A percentile compares a stretch with the other conserved stretches of the same genome.
phyloP scores from a whole-genome alignment of 2,888 invertebrate species.

The Noctua janthe region DNA sequence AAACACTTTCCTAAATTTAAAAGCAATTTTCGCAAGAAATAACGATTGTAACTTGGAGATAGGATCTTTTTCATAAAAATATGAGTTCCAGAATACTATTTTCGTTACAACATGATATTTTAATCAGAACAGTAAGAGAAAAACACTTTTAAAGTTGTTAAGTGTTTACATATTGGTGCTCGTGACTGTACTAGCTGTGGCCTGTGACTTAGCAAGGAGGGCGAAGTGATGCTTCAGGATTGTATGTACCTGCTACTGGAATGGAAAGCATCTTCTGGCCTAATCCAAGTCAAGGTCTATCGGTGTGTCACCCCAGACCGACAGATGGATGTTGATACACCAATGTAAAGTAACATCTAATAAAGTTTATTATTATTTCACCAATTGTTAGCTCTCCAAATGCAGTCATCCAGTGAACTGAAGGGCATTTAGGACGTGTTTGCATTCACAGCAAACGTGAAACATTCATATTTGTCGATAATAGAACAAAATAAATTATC shows the following conservation, averaged over 20 bases:
- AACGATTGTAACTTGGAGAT: too few species aligned
- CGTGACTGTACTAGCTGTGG: background rate
- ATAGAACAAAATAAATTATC: conserved; percentile 4
- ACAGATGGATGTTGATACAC: background rate
- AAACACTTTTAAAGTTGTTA: too few species aligned
- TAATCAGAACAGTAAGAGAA: too few species aligned
- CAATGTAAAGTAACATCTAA: background rate
- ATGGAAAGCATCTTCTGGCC: background rate
- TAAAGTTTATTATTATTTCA: background rate
- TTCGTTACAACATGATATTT: too few species aligned
- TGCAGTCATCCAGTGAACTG: background rate
- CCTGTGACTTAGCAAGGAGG: background rate
- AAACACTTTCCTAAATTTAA: too few species aligned
- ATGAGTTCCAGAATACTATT: too few species aligned
- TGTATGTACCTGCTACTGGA: background rate
- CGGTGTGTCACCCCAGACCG: background rate
- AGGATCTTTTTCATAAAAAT: too few species aligned
- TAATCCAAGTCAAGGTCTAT: background rate
- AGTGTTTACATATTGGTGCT: too few species aligned
- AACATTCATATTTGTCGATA: background rate
- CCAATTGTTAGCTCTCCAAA: background rate
- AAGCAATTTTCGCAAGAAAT: too few species aligned
- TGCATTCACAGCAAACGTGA: background rate
- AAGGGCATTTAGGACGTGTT: background rate
- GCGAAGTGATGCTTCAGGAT: background rate